Conservation (phyloP, 2,888 invertebrate genomes). For the Drosophila anceps region DNA sequence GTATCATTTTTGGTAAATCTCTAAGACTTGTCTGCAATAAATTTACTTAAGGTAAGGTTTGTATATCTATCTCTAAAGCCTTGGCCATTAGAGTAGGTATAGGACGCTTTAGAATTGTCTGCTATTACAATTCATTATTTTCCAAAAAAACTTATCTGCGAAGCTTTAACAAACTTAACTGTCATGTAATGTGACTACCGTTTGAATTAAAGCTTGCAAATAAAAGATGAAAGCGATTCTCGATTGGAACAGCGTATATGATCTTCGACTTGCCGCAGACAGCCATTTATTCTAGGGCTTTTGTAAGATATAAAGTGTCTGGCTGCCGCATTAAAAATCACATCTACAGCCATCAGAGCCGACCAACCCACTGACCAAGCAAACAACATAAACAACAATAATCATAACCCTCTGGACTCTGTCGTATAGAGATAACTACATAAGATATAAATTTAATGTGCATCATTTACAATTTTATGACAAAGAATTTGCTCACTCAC, state of each 20-base stretch:
- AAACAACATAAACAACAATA: slow-evolving; percentile 28
- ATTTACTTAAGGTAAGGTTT: too few species aligned
- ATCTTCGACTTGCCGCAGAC: background rate
- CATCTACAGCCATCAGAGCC: slow-evolving; percentile 2
- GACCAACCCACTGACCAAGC: slow-evolving; percentile 38
- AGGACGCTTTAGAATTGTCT: background rate
- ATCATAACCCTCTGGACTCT: slow-evolving; percentile 2
- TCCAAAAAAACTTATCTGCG: background rate
- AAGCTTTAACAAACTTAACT: background rate
- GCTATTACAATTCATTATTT: background rate
- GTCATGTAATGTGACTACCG: background rate
- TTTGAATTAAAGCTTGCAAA: too few species aligned
- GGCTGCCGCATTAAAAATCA: slow-evolving; percentile 12
- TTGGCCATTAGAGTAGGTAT: too few species aligned
- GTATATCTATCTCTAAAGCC: too few species aligned
- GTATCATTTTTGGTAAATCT: background rate
- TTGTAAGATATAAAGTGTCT: slow-evolving; percentile 19
- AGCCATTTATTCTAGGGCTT: background rate
- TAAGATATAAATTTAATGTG: slow-evolving; percentile 65
- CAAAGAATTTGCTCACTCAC: slow-evolving; percentile 15
- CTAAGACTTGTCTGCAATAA: background rate
- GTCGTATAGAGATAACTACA: slow-evolving; percentile 13
- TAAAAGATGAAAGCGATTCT: background rate
- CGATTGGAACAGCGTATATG: background rate
- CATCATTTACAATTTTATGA: slow-evolving; percentile 60